Evolutionary conservation across 2,113 vertebrate species (phyloP).

Genomic region (Austrofundulus limnaeus): DNA sequence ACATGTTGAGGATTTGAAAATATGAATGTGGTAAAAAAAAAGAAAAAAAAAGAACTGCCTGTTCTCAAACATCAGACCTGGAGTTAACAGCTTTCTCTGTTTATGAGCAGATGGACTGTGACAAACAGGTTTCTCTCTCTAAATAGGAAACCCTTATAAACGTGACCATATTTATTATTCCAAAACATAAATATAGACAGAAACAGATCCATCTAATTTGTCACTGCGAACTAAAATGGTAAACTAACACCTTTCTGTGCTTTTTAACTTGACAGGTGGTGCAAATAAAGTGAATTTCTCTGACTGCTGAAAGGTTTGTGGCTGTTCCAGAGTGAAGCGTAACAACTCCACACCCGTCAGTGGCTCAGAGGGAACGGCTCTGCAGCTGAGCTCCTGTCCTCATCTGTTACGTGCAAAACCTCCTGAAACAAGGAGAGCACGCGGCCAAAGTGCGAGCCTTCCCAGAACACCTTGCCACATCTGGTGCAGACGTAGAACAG

Average conservation of each 20-base stretch:
- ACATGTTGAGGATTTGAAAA: not conserved
- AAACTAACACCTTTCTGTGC: no score
- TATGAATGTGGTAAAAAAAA: not conserved
- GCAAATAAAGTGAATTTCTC: not conserved
- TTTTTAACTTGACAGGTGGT: no score
- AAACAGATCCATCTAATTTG: no score
- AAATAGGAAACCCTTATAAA: no score
- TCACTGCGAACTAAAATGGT: no score
- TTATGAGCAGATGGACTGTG: no score
- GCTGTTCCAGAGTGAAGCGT: not conserved
- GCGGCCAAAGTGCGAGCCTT: constrained; percentile 84
- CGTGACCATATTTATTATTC: no score
- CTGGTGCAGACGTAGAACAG: constrained; percentile 81
- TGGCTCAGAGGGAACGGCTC: not conserved
- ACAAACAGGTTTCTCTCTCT: no score
- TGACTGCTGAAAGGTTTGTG: not conserved
- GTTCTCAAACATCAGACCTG: no score
- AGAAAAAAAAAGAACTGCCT: not conserved
- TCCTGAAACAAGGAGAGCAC: constrained; percentile 80
- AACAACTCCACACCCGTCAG: constrained; percentile 3
- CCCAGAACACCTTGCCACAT: constrained; percentile 92
- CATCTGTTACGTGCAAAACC: constrained; percentile 59
- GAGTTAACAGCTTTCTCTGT: no score
- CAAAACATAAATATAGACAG: no score
- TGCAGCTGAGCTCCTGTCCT: constrained; percentile 4